Base-by-base conservation (phyloP, 1,140 invertebrate genomes). In the Caenorhabditis remanei region DNA sequence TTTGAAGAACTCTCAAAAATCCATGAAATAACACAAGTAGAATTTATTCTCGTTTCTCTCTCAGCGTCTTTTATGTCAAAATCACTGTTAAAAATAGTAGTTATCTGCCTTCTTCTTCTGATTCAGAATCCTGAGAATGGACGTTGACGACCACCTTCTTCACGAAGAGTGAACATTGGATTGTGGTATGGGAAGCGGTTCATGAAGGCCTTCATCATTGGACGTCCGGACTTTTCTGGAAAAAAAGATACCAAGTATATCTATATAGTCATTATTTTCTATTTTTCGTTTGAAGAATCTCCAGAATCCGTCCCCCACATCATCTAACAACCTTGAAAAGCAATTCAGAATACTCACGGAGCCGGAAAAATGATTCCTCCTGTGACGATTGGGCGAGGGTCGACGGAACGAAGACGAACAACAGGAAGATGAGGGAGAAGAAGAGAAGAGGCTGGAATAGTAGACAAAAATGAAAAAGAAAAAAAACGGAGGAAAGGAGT, bases 351-450 rank as follows among this genome's bases (percentile, higher is more conserved):
- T 13, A 71, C 71, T 79, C 43, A 79, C 71, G 71, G 71, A 79
- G 71, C 46, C 46, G 71, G 71, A 79, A 79, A 79, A 79, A 79
- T 50, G 71, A 79, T 79, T 79, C 71, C 11, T 79, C 71, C 53
- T 79, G 71, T 8, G 71, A 71, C 43, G 67, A 46, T 71, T 71
- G 67, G 67, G 41, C 67, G n/a, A 19, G 67, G 41, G 67, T 46
- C 41, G 67, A 71, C 24, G 67, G 67, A 71, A 71, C 71, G 46
- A 50, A 21, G 46, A 50, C 71, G 71, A 50, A 50, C 21, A 79
- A 79, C 71, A 79, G 46, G 46, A 79, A 50, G 46, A 79, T 50
- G 46, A 79, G 7, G 19, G 46, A 21, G 46, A 79, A 32, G 32
- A 32, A 19, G 40, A 71, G 40, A 46, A 71, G 41, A 46, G 65